phyloP scores from a whole-genome alignment of 1,140 invertebrate genomes.

The Diorhabda carinulata region DNA sequence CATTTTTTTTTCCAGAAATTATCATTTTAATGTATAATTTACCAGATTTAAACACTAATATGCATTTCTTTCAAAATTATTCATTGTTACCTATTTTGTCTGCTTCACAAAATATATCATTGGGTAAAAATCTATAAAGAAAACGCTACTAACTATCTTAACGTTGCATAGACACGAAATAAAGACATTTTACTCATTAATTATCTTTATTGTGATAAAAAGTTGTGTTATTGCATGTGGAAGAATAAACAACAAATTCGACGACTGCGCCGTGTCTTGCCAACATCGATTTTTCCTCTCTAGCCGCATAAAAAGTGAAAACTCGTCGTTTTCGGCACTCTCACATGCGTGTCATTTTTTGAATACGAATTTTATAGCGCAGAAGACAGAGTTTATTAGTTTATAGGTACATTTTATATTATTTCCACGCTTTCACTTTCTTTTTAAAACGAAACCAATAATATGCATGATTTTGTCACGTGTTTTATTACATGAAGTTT shows the following conservation, averaged over 20 bases:
- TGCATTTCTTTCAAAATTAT: no score
- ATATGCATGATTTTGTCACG: no score
- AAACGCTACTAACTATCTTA: no score
- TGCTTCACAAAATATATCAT: no score
- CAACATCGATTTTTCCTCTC: constrained; percentile 10
- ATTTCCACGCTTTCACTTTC: no score
- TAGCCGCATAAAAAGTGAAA: not conserved
- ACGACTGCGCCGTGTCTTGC: constrained; percentile 10
- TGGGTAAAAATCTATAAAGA: no score
- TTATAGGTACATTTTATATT: not conserved
- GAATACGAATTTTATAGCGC: not conserved
- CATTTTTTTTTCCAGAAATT: no score
- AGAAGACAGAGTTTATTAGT: not conserved
- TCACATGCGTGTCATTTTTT: constrained; percentile 1
- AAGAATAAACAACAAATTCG: not conserved
- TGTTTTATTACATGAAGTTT: no score
- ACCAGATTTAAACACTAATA: no score
- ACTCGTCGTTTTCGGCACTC: not conserved
- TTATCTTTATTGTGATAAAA: not conserved
- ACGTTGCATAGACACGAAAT: not conserved
- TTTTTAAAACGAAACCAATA: no score
- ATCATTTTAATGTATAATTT: no score
- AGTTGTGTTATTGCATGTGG: not conserved
- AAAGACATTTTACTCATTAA: constrained; percentile 1
- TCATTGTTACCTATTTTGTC: no score